Evolutionary conservation across 2,113 vertebrate genomes (phyloP), one percentile per base, ranked within the genome.

Genomic region (Actinemys pallida): DNA sequence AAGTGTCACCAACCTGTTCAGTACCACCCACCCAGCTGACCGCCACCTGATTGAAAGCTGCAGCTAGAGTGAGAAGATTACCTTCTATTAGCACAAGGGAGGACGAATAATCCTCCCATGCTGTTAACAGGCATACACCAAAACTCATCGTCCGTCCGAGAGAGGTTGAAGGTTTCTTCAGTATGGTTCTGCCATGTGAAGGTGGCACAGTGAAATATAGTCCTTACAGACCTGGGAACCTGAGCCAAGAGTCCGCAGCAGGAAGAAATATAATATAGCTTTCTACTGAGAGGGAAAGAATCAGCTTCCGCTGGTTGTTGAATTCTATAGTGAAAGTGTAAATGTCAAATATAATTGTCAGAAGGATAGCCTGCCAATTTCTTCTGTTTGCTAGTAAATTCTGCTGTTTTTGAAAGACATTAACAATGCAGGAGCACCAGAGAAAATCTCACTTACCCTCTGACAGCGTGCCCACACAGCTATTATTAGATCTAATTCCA

Each of bases 171-270:
- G n/a, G 57, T 59, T 54, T 14, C 35, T 62, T 5, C 6, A 52
- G 12, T 90, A 47, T 35, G 45, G 45, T 20, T n/a, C 89, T 42
- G 17, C 17, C 8, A 50, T 8, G 14, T 29, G 39, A 8, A 72
- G 8, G 81, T 31, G n/a, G 52, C 6, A 11, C 3, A 75, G 72
- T 3, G 52, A 54, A 87, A 62, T 2, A 12, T 4, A 0, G 0
- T 31, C 47, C 50, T 83, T 87, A 24, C 3, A 42, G 31, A 83
- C 17, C 86, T 20, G 8, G 50, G 39, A 0, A 0, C 19, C 49
- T 27, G 83, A n/a, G 52, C 14, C 56, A 84, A 82, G 45, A 13
- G 16, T 27, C 45, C 22, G 42, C 0, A 57, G 5, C 2, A 52
- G 10, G 27, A 85, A 65, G 52, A 57, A 27, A 14, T 47, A 12